Base-by-base conservation (phyloP, 2,113 vertebrate genomes). In the Sterrhoptilus dennistouni region DNA sequence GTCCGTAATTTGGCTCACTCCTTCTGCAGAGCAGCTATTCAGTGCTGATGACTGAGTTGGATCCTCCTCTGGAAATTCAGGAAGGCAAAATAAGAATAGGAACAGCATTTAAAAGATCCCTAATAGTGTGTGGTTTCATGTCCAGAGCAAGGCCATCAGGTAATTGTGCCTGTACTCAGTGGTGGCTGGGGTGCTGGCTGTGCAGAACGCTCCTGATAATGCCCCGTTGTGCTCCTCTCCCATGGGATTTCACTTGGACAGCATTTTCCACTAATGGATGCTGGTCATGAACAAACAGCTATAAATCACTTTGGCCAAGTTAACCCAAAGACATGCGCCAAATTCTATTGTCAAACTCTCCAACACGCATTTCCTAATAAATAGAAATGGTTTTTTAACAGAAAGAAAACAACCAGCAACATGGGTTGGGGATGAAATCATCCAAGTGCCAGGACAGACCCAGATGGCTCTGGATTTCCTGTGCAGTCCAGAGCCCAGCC, bases 281-380 rank as follows among this genome's bases (percentile, higher is more conserved):
- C 88, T 95, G 82, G 75, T 93, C 85, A 95, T 94, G 93, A 82
- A 83, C 80, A 91, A 95, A 74, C 49, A 91, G 33, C 74, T 92
- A 61, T 95, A 95, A 95, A 95, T 96, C 83, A 90, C 77, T 91
- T 91, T 94, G 87, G 85, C 83, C 76, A 94, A 95, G 88, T 71
- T 94, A 87, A 88, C 45, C 56, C n/a, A 53, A 96, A 95, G 90
- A 29, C 40, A 14, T 7, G 19, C 8, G 42, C 95, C 95, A 96
- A 90, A 95, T 94, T 91, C 79, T 54, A 28, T 44, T 79, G 94
- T 95, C 66, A 75, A 87, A 87, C 25, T 78, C 44, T 88, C 91
- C 87, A 90, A 49, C 57, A 57, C 0, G 0, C 50, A 87, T 88
- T 93, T 88, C 60, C 75, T 89, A 87, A 91, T 90, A 95, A 91